Evolutionary conservation across 1,140 invertebrate species (phyloP).

Genomic region (Calosoma granatense): DNA sequence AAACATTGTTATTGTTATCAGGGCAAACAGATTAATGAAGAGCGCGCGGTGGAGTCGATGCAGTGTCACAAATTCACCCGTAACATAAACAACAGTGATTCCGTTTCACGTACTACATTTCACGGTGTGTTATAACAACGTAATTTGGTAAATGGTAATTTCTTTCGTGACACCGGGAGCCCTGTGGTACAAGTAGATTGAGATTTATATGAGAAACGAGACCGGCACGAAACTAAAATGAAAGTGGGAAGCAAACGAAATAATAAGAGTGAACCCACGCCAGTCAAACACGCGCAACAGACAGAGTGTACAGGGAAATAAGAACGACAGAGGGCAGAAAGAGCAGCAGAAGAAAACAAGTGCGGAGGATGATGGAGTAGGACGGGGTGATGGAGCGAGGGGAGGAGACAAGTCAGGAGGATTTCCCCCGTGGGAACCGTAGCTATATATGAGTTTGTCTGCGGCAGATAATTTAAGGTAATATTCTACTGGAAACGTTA

Average conservation of each 20-base stretch:
- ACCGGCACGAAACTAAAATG: not conserved
- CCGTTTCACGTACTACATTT: constrained; percentile 6
- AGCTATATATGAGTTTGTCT: not conserved
- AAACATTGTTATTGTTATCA: constrained; percentile 1
- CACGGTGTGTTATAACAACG: constrained; percentile 8
- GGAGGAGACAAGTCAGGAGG: not conserved
- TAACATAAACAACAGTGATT: constrained; percentile 2
- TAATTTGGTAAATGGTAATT: constrained; percentile 8
- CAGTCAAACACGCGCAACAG: not conserved
- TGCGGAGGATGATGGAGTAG: not conserved
- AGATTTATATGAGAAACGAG: constrained; percentile 7
- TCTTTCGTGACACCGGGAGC: constrained; percentile 1
- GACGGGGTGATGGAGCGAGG: not conserved
- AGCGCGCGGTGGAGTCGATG: not conserved
- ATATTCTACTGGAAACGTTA: not conserved
- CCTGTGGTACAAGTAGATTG: constrained; percentile 2
- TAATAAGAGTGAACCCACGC: not conserved
- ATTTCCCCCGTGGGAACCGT: not conserved
- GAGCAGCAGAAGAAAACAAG: not conserved
- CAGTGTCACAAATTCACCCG: not conserved
- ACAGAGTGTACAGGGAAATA: too few species aligned
- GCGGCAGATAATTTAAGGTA: constrained; percentile 4
- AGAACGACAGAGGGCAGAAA: too few species aligned
- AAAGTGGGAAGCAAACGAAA: constrained; percentile 5
- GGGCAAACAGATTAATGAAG: constrained; percentile 1